Conservation (phyloP, 2,113 vertebrate species). For the Bujurquina vittata region DNA sequence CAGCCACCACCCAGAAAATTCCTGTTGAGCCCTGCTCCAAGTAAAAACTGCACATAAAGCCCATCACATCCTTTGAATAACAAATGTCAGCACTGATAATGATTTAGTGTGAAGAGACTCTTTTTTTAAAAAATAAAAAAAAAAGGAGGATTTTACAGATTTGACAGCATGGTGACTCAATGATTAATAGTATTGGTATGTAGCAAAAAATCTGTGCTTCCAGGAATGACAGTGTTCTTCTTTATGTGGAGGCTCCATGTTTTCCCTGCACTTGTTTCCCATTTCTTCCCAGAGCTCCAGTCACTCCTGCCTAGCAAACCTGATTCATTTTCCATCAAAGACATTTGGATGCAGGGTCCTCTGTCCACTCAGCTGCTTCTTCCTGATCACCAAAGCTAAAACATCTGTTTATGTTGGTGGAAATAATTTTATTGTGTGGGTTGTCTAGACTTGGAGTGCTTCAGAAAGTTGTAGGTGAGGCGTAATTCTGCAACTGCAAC, state of each 20-base stretch:
- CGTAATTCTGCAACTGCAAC: background rate
- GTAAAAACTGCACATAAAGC: background rate
- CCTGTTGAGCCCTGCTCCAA: background rate
- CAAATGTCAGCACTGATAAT: background rate
- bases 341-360: background rate
- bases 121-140: background rate
- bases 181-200: background rate
- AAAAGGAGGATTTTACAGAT: background rate
- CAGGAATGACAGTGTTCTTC: background rate
- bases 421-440: background rate
- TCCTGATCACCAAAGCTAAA: background rate
- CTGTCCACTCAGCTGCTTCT: background rate
- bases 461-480: background rate
- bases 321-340: background rate
- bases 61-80: background rate
- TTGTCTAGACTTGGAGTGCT: background rate
- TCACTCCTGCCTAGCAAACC: background rate
- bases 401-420: background rate
- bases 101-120: background rate
- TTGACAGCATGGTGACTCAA: background rate
- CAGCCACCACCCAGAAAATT: background rate
- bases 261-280: background rate
- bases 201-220: rapidly evolving
- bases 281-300: background rate
- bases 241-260: background rate